These are phyloP conservation scores for Metellina segmentata DNA, from an alignment of 2,888 invertebrate genomes.

Conservation along the genomic window DNA sequence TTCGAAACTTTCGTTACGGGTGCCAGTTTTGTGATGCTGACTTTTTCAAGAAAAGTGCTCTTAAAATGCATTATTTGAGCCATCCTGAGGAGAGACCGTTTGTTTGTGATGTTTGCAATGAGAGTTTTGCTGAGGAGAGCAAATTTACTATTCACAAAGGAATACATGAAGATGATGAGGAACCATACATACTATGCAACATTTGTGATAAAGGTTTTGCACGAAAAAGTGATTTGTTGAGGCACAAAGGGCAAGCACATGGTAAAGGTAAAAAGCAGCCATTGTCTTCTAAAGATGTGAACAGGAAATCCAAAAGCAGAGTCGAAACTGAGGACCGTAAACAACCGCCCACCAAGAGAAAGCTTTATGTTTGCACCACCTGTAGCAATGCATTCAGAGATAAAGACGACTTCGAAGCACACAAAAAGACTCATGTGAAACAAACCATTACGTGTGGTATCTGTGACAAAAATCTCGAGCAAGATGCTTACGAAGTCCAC, in stretches of 20 bases:
- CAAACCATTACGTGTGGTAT: constrained; percentile 48
- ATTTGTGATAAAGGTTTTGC: constrained; percentile 24
- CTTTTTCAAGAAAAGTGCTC: constrained; percentile 63
- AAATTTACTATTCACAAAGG: constrained; percentile 26
- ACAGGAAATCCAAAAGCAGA: constrained; percentile 13
- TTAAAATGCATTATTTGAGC: constrained; percentile 62
- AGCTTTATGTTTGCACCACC: constrained; percentile 56
- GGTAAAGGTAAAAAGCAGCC: not conserved
- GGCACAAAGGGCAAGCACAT: constrained; percentile 41
- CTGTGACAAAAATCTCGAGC: constrained; percentile 47
- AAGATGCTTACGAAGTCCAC: constrained; percentile 59
- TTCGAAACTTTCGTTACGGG: constrained; percentile 12
- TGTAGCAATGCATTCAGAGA: constrained; percentile 58
- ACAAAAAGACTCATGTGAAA: constrained; percentile 52
- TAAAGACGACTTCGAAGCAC: constrained; percentile 51
- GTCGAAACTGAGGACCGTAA: constrained; percentile 16
- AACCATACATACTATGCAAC: constrained; percentile 5
- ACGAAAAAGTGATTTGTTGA: constrained; percentile 36
- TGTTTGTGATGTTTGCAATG: constrained; percentile 63
- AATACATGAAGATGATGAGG: not conserved
- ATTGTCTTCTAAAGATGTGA: constrained; percentile 18
- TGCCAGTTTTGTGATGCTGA: constrained; percentile 59
- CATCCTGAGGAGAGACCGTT: constrained; percentile 62
- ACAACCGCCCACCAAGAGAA: constrained; percentile 44
- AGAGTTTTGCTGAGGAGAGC: constrained; percentile 29